Evolutionary conservation across 2,113 vertebrate genomes (phyloP).

Genomic region (Larimichthys polyactis): DNA sequence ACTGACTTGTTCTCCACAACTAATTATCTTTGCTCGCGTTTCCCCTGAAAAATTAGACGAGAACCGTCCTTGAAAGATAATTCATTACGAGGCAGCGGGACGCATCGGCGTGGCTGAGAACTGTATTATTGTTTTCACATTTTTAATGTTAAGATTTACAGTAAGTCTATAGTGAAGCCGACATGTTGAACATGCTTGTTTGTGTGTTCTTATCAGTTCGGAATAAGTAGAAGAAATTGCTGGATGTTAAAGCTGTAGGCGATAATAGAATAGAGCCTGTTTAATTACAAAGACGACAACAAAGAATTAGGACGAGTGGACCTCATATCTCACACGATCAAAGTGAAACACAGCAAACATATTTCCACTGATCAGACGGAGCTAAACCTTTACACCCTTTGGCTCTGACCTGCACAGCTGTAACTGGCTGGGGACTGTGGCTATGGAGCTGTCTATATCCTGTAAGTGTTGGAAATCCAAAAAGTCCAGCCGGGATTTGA

Average conservation of each 20-base stretch:
- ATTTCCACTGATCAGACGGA: neutral
- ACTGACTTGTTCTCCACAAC: neutral
- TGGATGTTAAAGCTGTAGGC: neutral
- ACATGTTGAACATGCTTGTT: neutral
- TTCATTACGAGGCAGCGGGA: neutral
- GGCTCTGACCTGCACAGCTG: neutral
- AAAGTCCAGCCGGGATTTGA: neutral
- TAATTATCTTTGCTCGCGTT: slow-evolving; percentile 22
- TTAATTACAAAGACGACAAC: neutral
- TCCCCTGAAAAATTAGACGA: neutral
- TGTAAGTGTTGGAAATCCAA: neutral
- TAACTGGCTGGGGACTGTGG: neutral
- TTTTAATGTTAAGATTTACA: neutral
- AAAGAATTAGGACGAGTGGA: no score
- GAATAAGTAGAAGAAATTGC: neutral
- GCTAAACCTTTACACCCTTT: neutral
- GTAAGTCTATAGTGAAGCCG: neutral
- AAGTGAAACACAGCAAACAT: no score
- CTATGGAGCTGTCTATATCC: neutral
- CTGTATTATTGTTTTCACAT: neutral
- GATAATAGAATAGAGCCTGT: neutral
- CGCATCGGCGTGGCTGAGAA: neutral
- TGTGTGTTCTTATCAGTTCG: neutral
- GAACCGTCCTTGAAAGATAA: slow-evolving; percentile 15
- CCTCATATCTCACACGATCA: no score